These are phyloP conservation scores for Chionis minor DNA, from an alignment of 2,113 vertebrate genomes.

Conservation along the genomic window DNA sequence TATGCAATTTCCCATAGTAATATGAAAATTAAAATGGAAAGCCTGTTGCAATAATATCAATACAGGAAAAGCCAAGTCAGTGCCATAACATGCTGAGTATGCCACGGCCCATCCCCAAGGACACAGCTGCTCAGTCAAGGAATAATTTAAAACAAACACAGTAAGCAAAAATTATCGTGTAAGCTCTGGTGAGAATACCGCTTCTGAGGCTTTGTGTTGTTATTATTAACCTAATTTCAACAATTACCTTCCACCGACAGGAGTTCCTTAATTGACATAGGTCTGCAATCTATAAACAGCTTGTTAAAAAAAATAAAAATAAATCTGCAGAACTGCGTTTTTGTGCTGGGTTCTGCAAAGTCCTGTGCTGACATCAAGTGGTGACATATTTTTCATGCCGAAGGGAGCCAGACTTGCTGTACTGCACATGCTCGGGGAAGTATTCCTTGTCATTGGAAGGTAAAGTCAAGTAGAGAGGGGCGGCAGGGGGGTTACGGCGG, in stretches of 20 bases:
- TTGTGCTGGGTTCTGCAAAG: background rate
- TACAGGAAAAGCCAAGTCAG: background rate
- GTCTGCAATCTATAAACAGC: background rate
- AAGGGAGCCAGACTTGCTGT: background rate
- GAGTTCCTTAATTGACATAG: background rate
- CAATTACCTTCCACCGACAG: background rate
- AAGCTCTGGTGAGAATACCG: background rate
- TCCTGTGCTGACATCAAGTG: constrained; percentile 60
- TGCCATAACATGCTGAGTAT: background rate
- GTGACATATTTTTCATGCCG: background rate
- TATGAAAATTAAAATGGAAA: background rate
- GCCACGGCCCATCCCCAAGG: background rate
- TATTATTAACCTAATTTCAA: background rate
- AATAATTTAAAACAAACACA: background rate
- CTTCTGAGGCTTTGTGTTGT: background rate
- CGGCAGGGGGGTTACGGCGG: background rate
- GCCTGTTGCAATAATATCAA: background rate
- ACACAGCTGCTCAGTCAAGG: background rate
- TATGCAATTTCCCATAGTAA: background rate
- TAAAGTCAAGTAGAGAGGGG: background rate
- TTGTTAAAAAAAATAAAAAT: background rate
- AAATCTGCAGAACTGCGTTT: background rate
- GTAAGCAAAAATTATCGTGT: background rate
- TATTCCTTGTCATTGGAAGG: rapidly evolving
- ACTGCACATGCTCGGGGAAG: rapidly evolving